Conservation (phyloP, 1,140 invertebrate genomes). For the Drosophila quadrilineata region DNA sequence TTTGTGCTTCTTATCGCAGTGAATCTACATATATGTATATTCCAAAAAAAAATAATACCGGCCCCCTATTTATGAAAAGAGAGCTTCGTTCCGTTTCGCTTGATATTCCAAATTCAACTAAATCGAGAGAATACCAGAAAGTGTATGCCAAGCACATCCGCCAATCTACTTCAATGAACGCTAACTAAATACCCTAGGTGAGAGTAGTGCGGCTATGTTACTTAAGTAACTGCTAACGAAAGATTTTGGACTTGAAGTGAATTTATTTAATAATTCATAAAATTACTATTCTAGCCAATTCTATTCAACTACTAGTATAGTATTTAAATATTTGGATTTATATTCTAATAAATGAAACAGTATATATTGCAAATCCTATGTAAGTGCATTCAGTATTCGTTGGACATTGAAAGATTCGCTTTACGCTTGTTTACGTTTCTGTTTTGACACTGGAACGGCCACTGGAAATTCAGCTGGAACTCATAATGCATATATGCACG, state of each 20-base stretch:
- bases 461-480: conserved; percentile 13
- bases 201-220: too few relatives aligned
- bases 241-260: too few relatives aligned
- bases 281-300: too few relatives aligned
- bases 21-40: too few relatives aligned
- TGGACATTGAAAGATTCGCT: not conserved
- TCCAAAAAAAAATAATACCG: too few relatives aligned
- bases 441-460: conserved; percentile 22
- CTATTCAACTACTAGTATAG: too few relatives aligned
- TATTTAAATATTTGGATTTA: too few relatives aligned
- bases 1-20: not conserved
- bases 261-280: too few relatives aligned
- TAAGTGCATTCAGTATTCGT: conserved; percentile 7
- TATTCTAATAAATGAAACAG: too few relatives aligned
- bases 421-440: not conserved
- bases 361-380: too few relatives aligned
- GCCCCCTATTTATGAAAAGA: not conserved
- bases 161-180: not conserved
- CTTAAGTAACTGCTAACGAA: too few relatives aligned
- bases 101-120: conserved; percentile 12
- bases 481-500: not conserved
- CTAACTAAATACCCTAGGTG: not conserved
- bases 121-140: conserved; percentile 2
- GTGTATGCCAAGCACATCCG: conserved; percentile 3
- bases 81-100: conserved; percentile 7